These are phyloP conservation scores for Lymantria dispar DNA, from an alignment of 2,888 invertebrate genomes.

Conservation along the genomic window DNA sequence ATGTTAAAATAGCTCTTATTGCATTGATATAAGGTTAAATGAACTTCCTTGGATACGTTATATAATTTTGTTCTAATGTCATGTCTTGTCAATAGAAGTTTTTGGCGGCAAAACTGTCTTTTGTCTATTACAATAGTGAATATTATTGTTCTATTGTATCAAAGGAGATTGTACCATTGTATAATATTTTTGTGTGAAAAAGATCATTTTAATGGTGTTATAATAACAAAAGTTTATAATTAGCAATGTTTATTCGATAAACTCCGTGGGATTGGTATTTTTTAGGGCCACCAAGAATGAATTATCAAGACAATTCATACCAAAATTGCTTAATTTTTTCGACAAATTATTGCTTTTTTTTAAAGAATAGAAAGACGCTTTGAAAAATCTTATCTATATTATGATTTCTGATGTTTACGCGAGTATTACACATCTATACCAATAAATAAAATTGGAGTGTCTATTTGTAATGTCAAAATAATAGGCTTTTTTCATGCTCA, in stretches of 20 bases:
- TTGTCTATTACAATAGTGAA: slow-evolving; percentile 43
- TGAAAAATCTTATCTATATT: too few relatives aligned
- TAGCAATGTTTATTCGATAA: slow-evolving; percentile 33
- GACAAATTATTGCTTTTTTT: too few relatives aligned
- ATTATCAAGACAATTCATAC: too few relatives aligned
- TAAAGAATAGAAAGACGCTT: too few relatives aligned
- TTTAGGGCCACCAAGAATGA: too few relatives aligned
- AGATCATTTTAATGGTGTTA: slow-evolving; percentile 36
- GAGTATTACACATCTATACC: too few relatives aligned
- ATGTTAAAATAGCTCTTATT: slow-evolving; percentile 1
- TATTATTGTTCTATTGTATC: slow-evolving; percentile 43
- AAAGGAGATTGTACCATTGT: slow-evolving; percentile 43
- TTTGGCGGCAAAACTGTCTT: slow-evolving; percentile 47
- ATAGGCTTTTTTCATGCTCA: too few relatives aligned
- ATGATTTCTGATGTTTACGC: too few relatives aligned
- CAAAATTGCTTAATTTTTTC: too few relatives aligned
- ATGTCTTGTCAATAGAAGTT: slow-evolving; percentile 42
- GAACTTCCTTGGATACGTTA: neutral
- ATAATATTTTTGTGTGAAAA: slow-evolving; percentile 41
- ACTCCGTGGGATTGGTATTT: slow-evolving; percentile 14
- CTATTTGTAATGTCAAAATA: too few relatives aligned
- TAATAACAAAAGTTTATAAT: slow-evolving; percentile 33
- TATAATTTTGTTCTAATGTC: slow-evolving; percentile 14
- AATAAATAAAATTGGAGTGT: too few relatives aligned
- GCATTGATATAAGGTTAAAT: neutral